Percentiles rank a stretch among this genome's conserved stretches.
phyloP scores from a whole-genome alignment of 37 sponge, comb jelly and placozoan species.

The Cliona cf. orientalis region DNA sequence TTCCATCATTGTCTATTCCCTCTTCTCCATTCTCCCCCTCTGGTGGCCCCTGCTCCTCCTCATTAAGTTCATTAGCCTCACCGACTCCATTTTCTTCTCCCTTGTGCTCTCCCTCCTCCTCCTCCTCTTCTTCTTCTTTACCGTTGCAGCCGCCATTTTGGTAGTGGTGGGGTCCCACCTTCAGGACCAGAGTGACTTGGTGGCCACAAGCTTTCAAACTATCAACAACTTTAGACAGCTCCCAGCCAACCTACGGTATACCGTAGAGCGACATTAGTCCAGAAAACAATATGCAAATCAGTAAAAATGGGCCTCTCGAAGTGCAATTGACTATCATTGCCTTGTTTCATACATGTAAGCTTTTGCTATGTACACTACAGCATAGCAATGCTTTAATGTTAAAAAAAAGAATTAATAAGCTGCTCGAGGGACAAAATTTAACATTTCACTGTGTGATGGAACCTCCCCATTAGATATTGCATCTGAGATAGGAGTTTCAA shows the following conservation, averaged over 20 bases:
- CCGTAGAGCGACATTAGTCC: no score
- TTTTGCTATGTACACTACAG: no score
- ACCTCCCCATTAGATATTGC: not conserved
- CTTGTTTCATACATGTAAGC: no score
- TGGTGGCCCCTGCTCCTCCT: not conserved
- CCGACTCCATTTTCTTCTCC: no score
- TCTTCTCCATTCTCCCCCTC: not conserved
- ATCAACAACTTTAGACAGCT: slow-evolving; percentile 54
- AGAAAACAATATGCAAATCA: no score
- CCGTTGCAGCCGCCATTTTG: not conserved
- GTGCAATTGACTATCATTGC: not conserved
- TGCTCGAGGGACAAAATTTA: no score
- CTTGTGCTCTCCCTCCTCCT: no score
- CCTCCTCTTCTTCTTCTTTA: not conserved
- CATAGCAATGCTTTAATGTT: no score
- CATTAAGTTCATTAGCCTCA: not conserved
- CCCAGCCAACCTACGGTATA: slow-evolving; percentile 86
- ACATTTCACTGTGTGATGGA: no score
- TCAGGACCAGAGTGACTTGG: slow-evolving; percentile 38
- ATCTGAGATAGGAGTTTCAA: no score
- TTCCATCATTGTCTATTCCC: not conserved
- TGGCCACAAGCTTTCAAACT: slow-evolving; percentile 47
- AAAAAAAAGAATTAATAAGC: no score
- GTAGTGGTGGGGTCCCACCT: slow-evolving; percentile 3
- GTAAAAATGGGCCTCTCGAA: no score